A percentile compares a stretch with the other conserved stretches of the same genome.
These are phyloP conservation scores for Denticeps clupeoides DNA, from an alignment of 2,797 vertebrate species.

Conservation along the genomic window DNA sequence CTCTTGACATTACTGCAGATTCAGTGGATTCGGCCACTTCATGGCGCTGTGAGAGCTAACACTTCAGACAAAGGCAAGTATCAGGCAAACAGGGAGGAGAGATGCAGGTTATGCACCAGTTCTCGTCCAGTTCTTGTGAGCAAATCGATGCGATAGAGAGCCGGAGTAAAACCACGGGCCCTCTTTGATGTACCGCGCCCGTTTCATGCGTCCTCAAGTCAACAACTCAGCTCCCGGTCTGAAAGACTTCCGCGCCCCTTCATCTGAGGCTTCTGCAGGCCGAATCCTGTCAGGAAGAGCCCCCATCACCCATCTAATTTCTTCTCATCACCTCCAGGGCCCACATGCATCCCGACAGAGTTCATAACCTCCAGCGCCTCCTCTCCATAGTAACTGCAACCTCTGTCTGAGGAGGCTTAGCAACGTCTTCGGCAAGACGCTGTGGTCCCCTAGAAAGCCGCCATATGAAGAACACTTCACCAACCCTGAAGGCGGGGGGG, in stretches of 20 bases:
- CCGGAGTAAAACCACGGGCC: slow-evolving; percentile 20
- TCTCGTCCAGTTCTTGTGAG: slow-evolving; percentile 6
- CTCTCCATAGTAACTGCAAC: slow-evolving; percentile 20
- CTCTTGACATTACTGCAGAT: no score
- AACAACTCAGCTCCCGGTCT: slow-evolving; percentile 33
- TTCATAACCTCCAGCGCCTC: slow-evolving; percentile 21
- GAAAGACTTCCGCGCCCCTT: background rate
- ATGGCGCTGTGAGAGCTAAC: background rate
- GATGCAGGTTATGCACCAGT: slow-evolving; percentile 10
- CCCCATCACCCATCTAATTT: background rate
- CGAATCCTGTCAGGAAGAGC: background rate
- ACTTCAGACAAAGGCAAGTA: background rate
- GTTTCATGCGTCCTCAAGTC: slow-evolving; percentile 47
- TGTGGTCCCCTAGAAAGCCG: background rate
- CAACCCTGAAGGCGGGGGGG: background rate
- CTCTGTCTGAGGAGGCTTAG: slow-evolving; percentile 11
- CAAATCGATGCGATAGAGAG: slow-evolving; percentile 22
- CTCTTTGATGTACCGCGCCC: slow-evolving; percentile 44
- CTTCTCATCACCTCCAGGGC: background rate
- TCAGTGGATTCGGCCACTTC: no score
- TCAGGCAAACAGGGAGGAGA: no score
- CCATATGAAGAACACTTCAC: slow-evolving; percentile 9
- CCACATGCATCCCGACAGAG: background rate
- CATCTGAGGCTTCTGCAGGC: background rate
- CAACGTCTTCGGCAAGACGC: slow-evolving; percentile 11